Evolutionary conservation across 2,113 vertebrate genomes (phyloP), one percentile per base, ranked within the genome.

Genomic region (Gnathonemus longibarbis): DNA sequence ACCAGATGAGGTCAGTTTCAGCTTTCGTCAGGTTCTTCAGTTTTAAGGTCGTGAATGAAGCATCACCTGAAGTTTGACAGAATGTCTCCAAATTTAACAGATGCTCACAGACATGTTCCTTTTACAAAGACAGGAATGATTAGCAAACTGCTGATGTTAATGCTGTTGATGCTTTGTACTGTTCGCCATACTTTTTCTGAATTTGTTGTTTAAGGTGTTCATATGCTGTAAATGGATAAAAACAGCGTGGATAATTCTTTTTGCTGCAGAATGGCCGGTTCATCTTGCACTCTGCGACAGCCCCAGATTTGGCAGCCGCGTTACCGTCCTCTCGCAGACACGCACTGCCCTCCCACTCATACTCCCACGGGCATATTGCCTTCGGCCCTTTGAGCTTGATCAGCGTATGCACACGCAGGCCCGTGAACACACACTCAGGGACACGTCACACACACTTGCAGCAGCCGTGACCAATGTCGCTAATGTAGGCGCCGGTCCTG

Each of bases 241-340:
- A 50, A 13, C 42, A 49, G 66, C 31, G 48, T 88, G 62, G 45
- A 15, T 66, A 27, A 13, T 48, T 27, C 21, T 24, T 13, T 11
- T 31, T n/a, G 42, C 24, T 66, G 87, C 42, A n/a, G 19, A 62
- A 27, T n/a, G 5, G 21, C 35, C 21, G 3, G 10, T 88, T 13
- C 53, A 9, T 10, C 21, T 58, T 86, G 83, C 15, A 52, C 5
- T n/a, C 46, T 31, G 8, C 46, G 19, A 77, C 85, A 93, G 35
- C 15, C 89, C 90, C 91, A 93, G 88, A 31, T 91, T 94, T 91
- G 90, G 92, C 91, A 90, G 58, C 10, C 56, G 52, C n/a, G 74
- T 93, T 88, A 5, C 9, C 80, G 39, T 85, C 48, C 31, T 1
- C 90, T 48, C 83, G 89, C 85, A 56, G 9, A 87, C 49, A 56